phyloP scores from a whole-genome alignment of 2,888 invertebrate genomes.

The Drosophila pegasa region DNA sequence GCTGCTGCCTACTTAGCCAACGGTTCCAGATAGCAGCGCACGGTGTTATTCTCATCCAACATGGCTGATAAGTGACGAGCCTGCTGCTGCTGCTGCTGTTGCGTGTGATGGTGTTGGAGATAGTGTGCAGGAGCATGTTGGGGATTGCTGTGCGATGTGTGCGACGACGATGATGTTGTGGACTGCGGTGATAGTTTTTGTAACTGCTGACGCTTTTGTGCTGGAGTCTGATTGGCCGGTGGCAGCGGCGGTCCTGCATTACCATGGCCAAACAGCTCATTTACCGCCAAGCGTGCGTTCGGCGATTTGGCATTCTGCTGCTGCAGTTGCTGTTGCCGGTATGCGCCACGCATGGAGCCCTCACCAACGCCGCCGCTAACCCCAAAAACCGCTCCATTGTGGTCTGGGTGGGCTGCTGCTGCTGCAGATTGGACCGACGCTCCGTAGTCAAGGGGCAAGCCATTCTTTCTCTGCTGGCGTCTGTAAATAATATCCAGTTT shows the following conservation, averaged over 20 bases:
- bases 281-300: conserved; percentile 82
- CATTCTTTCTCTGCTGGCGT: conserved; percentile 81
- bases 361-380: conserved; percentile 84
- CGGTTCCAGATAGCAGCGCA: conserved; percentile 94
- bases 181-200: conserved; percentile 82
- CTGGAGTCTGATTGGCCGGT: conserved; percentile 83
- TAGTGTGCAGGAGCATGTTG: conserved; percentile 59
- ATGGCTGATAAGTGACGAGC: conserved; percentile 88
- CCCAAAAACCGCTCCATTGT: conserved; percentile 82
- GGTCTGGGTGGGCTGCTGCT: conserved; percentile 61
- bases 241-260: conserved; percentile 80
- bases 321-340: conserved; percentile 66
- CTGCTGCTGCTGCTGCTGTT: conserved; percentile 73
- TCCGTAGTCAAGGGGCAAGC: conserved; percentile 71
- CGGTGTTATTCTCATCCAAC: conserved; percentile 93
- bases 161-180: conserved; percentile 81
- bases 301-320: conserved; percentile 79
- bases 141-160: conserved; percentile 72
- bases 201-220: conserved; percentile 81
- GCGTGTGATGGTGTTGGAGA: conserved; percentile 53
- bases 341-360: conserved; percentile 81
- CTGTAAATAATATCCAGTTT: conserved; percentile 37
- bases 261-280: conserved; percentile 80
- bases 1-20: conserved; percentile 73
- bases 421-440: conserved; percentile 52